A percentile compares a stretch with the other conserved stretches of the same genome.
Evolutionary conservation across 2,113 vertebrate species (phyloP).

Genomic region (Gobio gobio): DNA sequence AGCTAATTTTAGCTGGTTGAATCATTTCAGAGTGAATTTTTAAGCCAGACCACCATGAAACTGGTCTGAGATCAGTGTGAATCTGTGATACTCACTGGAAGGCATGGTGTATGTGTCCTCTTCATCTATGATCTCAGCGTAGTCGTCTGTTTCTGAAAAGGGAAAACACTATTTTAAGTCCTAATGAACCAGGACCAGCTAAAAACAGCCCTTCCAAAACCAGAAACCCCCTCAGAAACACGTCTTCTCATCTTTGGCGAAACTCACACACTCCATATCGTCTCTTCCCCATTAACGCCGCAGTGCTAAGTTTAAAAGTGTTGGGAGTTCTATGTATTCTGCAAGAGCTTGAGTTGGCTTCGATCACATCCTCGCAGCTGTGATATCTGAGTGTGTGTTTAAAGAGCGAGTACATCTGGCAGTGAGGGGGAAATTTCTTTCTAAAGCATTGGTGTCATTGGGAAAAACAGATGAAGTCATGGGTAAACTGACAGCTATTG

Average conservation of each 20-base stretch:
- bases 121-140: constrained; percentile 98
- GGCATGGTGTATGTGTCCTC: constrained; percentile 99
- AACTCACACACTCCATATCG: constrained; percentile 41
- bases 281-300: constrained; percentile 34
- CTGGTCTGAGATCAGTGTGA: not conserved
- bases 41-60: not conserved
- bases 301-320: constrained; percentile 18
- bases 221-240: not conserved
- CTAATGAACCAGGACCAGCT: not conserved
- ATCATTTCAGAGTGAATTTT: not conserved
- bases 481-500: constrained; percentile 53
- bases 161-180: constrained; percentile 18
- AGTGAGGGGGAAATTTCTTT: constrained; percentile 28
- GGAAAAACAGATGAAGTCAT: constrained; percentile 75
- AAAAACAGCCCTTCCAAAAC: not conserved
- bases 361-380: constrained; percentile 52
- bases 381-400: constrained; percentile 53
- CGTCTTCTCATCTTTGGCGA: constrained; percentile 51
- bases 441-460: constrained; percentile 66
- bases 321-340: constrained; percentile 1
- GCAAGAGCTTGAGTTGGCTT: constrained; percentile 42
- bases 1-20: not conserved
- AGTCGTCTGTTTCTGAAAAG: constrained; percentile 94
- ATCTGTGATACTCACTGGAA: constrained; percentile 86
- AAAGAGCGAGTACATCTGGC: constrained; percentile 53